Evolutionary conservation across 2,113 vertebrate species (phyloP).

Genomic region (Acanthisitta chloris): DNA sequence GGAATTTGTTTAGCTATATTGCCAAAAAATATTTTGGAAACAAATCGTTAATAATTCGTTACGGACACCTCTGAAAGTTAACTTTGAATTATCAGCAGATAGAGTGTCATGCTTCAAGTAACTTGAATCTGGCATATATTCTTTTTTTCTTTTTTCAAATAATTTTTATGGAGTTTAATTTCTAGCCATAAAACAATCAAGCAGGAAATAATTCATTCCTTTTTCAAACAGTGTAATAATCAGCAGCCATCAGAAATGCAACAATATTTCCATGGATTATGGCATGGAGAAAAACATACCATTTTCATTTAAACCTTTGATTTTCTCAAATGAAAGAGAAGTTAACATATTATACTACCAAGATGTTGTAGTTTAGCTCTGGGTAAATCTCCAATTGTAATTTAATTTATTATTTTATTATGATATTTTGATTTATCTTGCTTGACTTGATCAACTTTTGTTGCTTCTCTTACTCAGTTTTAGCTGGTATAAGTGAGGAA

Average conservation of each 20-base stretch:
- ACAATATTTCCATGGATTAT: background rate
- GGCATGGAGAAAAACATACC: background rate
- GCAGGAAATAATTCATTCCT: background rate
- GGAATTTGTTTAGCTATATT: background rate
- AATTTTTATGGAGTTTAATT: background rate
- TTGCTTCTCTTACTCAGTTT: background rate
- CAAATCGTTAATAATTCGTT: background rate
- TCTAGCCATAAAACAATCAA: background rate
- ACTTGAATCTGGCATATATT: background rate
- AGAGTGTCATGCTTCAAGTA: background rate
- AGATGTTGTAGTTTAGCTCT: background rate
- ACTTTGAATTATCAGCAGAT: background rate
- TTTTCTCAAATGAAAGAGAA: background rate
- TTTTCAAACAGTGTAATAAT: background rate
- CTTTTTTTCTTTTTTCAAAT: background rate
- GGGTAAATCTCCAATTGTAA: background rate
- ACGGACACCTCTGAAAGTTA: background rate
- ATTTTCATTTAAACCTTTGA: background rate
- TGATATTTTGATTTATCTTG: background rate
- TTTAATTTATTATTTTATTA: background rate
- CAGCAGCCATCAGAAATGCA: background rate
- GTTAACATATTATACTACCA: background rate
- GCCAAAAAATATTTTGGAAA: background rate
- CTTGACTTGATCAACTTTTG: background rate
- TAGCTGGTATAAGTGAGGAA: fast-evolving